Conservation (phyloP, 92 coral and sea anemone genomes). For the Muricea muricata region DNA sequence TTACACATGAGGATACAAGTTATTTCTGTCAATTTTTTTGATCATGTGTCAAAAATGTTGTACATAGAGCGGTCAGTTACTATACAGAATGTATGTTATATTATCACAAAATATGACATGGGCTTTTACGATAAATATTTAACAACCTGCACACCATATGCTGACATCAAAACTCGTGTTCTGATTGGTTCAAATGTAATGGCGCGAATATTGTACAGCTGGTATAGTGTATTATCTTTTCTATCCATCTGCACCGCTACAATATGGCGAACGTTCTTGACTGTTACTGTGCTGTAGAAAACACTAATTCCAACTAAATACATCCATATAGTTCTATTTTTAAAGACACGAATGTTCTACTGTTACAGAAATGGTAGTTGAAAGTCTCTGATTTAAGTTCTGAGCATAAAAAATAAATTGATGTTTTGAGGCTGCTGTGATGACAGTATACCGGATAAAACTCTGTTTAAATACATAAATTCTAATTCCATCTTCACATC, state of each 20-base stretch:
- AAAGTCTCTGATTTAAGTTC: not conserved
- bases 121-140: constrained; percentile 50
- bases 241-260: constrained; percentile 7
- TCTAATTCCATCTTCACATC: too few species aligned
- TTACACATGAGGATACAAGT: not conserved
- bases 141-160: constrained; percentile 55
- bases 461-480: not conserved
- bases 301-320: not conserved
- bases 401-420: not conserved
- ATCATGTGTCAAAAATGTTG: not conserved
- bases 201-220: constrained; percentile 44
- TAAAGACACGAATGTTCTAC: not conserved
- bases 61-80: not conserved
- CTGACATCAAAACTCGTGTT: constrained; percentile 1
- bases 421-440: not conserved
- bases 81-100: constrained; percentile 17
- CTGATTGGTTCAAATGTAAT: constrained; percentile 26
- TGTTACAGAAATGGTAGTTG: not conserved
- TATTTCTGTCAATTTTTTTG: not conserved
- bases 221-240: constrained; percentile 24
- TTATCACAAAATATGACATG: constrained; percentile 43
- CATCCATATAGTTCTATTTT: not conserved
- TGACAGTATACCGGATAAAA: not conserved
- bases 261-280: not conserved
- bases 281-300: constrained; percentile 11